Base-by-base conservation (phyloP, 2,113 vertebrate genomes). In the Gnathonemus longibarbis region DNA sequence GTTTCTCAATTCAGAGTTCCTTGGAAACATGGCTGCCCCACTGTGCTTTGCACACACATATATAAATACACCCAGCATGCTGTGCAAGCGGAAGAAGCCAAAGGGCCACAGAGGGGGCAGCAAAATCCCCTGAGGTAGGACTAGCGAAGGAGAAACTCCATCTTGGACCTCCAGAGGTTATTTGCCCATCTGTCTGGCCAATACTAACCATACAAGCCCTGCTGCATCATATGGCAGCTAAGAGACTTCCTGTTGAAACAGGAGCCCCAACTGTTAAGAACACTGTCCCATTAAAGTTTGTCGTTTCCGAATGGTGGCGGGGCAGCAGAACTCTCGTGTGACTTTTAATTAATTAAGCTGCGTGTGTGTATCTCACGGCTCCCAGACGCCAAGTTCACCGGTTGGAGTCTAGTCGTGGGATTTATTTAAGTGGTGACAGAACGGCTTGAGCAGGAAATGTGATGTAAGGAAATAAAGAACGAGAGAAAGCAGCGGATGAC, bases 401-500 rank as follows among this genome's bases (percentile, higher is more conserved):
- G 62, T 11, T 2, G 27, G 46, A 31, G 48, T 50, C 11, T 17
- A 7, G 46, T 27, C 50, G 4, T 49, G 24, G 45, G 48, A 86
- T 86, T 86, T 27, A 86, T 86, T 27, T 86, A 50, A 86, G 48
- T 49, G 84, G 45, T 42, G 49, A 27, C 84, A 50, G 84, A 86
- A 50, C 10, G 46, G 17, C 46, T 13, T 8, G 84, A 50, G 48
- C 45, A 31, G 45, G 45, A 49, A 56, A 86, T 1, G 24, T 86
- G 45, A 27, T 21, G 42, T 24, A 24, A 35, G 15, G 74, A 50
- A 15, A n/a, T 86, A 86, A 86, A 50, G 62, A 49, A 24, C 5
- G 46, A 49, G 24, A 27, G 48, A n/a, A 48, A 86, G 45, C 35
- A 11, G 48, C 11, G 9, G 48, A n/a, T 86, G n/a, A 86, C 84